Percentiles rank a stretch among this genome's conserved stretches.
These are phyloP conservation scores for Xylota sylvarum DNA, from an alignment of 2,888 invertebrate species.

Conservation along the genomic window DNA sequence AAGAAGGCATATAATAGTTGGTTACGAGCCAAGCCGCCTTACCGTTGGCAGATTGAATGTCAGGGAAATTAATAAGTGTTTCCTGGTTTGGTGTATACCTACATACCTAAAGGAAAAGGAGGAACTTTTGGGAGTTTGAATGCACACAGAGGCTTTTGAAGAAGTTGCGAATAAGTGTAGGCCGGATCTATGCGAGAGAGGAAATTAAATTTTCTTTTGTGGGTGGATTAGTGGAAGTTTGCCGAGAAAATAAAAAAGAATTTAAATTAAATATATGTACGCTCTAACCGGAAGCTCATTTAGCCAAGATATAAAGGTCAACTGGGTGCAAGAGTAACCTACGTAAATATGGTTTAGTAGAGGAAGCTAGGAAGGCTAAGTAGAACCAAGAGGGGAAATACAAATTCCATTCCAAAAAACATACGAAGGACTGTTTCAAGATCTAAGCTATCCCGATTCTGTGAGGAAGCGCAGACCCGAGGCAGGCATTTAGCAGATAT, in stretches of 20 bases:
- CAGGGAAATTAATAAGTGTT: conserved; percentile 51
- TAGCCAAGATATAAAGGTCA: neutral
- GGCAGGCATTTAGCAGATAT: too few species aligned
- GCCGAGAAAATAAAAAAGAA: neutral
- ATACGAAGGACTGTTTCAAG: too few species aligned
- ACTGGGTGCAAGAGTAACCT: too few species aligned
- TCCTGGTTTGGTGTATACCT: neutral
- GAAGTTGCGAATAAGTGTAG: neutral
- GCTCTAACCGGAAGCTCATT: neutral
- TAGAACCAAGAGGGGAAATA: too few species aligned
- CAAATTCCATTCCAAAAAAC: too few species aligned
- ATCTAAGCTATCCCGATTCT: too few species aligned
- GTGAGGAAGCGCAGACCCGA: too few species aligned
- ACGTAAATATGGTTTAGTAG: too few species aligned
- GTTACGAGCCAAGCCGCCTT: conserved; percentile 48
- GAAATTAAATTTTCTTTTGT: neutral
- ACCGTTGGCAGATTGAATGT: conserved; percentile 63
- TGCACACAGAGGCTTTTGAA: neutral
- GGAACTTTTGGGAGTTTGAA: neutral
- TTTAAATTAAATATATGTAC: neutral
- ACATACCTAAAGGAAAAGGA: neutral
- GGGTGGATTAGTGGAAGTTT: neutral
- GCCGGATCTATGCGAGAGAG: neutral
- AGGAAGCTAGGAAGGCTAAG: too few species aligned
- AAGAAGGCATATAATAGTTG: conserved; percentile 57